These are phyloP conservation scores for Calycopis cecrops DNA, from an alignment of 1,140 invertebrate genomes.

Conservation along the genomic window DNA sequence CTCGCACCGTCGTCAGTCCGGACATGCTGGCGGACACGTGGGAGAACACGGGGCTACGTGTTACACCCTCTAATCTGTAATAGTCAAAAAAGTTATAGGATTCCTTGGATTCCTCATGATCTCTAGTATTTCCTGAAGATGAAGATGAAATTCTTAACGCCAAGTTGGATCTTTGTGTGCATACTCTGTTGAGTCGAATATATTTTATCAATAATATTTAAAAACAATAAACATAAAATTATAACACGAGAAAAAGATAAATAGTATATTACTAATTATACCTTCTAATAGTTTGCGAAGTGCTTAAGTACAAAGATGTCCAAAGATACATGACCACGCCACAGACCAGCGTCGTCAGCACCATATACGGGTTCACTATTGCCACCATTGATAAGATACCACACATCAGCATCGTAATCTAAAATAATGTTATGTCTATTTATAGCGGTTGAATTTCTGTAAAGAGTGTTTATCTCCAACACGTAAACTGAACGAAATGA, in stretches of 20 bases:
- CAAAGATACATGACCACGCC: conserved; percentile 81
- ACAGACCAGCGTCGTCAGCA: conserved; percentile 81
- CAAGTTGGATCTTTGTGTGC: no score
- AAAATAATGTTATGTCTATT: conserved; percentile 5
- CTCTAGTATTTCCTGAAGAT: no score
- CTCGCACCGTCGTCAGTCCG: conserved; percentile 88
- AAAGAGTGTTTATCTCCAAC: no score
- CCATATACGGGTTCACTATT: conserved; percentile 82
- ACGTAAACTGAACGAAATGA: no score
- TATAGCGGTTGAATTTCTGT: not conserved
- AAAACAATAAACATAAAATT: no score
- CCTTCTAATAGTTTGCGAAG: conserved; percentile 87
- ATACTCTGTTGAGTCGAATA: no score
- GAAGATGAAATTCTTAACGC: no score
- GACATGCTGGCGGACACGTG: conserved; percentile 84
- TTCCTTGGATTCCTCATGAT: no score
- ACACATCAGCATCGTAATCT: conserved; percentile 77
- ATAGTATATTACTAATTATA: conserved; percentile 18
- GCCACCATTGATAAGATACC: conserved; percentile 79
- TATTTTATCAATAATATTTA: no score
- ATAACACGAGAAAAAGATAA: not conserved
- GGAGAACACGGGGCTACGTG: conserved; percentile 86
- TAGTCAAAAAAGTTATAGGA: no score
- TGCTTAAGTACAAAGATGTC: conserved; percentile 83
- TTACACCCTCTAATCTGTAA: conserved; percentile 58